These are phyloP conservation scores for Dryobotodes eremita DNA, from an alignment of 2,888 invertebrate species.

Conservation along the genomic window DNA sequence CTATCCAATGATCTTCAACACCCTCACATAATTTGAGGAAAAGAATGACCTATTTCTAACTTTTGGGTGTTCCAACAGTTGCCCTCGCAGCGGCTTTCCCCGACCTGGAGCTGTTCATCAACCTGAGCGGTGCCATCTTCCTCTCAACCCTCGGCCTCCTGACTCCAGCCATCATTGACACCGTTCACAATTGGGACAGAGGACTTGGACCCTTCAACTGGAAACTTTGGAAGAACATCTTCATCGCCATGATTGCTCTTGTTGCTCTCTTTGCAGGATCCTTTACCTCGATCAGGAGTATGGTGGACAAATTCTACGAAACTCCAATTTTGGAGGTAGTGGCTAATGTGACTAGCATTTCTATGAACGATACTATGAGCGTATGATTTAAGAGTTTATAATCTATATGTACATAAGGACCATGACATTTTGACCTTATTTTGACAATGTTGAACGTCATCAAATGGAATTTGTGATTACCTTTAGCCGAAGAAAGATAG, in stretches of 20 bases:
- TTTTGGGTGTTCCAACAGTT: conserved; percentile 86
- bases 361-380: conserved; percentile 57
- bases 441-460: conserved; percentile 2
- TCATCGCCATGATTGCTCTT: conserved; percentile 82
- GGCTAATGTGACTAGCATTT: conserved; percentile 57
- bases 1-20: not conserved
- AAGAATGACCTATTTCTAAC: not conserved
- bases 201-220: conserved; percentile 92
- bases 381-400: conserved; percentile 38
- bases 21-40: not conserved
- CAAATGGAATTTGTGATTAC: conserved; percentile 2
- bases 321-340: conserved; percentile 45
- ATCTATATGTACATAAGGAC: not conserved
- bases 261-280: conserved; percentile 86
- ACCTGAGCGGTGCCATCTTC: conserved; percentile 95
- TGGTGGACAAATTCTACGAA: conserved; percentile 78
- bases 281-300: conserved; percentile 81
- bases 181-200: conserved; percentile 92
- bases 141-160: conserved; percentile 94
- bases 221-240: conserved; percentile 93
- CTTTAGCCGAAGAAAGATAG: not conserved
- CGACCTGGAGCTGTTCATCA: conserved; percentile 96
- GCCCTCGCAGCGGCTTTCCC: conserved; percentile 95
- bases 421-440: conserved; percentile 23
- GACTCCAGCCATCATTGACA: conserved; percentile 94